These are phyloP conservation scores for Ceratosolen fusciceps DNA, from an alignment of 1,140 invertebrate species.

Conservation along the genomic window DNA sequence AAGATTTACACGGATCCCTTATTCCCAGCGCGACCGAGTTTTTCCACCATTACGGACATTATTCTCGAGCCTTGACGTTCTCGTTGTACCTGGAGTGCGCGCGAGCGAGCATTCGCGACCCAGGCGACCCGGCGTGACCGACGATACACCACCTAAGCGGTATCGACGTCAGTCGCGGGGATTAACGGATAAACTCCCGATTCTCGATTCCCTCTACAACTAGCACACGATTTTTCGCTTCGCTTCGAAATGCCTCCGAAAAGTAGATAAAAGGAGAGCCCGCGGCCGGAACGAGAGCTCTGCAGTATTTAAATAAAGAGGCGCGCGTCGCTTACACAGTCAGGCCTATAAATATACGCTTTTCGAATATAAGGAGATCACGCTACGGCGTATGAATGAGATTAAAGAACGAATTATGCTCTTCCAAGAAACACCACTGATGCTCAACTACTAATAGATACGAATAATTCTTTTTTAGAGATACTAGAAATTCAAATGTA, in stretches of 20 bases:
- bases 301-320: neutral
- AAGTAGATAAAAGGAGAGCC: neutral
- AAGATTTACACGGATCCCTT: too few species aligned
- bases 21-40: too few species aligned
- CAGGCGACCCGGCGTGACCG: neutral
- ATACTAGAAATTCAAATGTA: too few species aligned
- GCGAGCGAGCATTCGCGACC: too few species aligned
- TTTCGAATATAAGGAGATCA: neutral
- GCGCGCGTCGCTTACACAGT: neutral
- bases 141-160: neutral
- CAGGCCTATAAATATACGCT: neutral
- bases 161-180: neutral
- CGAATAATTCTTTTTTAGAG: too few species aligned
- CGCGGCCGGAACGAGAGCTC: too few species aligned
- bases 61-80: neutral
- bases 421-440: too few species aligned
- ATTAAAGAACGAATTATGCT: too few species aligned
- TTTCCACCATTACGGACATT: neutral
- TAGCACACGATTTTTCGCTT: neutral
- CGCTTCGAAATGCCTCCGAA: neutral
- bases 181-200: neutral
- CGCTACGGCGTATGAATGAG: too few species aligned
- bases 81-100: neutral
- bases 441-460: too few species aligned
- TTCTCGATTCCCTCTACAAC: neutral